Conservation (phyloP, 2,797 vertebrate species). For the Psittacula echo region DNA sequence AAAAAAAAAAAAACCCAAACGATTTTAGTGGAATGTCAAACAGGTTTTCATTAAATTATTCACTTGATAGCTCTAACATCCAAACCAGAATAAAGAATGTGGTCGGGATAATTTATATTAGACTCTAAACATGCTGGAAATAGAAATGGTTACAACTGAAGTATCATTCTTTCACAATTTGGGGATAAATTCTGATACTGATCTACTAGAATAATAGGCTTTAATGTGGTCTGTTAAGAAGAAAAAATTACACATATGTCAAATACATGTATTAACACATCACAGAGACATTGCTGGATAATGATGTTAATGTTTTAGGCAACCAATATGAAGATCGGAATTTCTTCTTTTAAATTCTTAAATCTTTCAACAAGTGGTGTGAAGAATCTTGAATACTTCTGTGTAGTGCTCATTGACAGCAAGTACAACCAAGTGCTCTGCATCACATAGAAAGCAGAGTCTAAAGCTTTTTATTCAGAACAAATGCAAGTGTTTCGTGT, state of each 20-base stretch:
- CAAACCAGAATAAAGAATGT: not conserved
- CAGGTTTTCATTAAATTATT: not conserved
- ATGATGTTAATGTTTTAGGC: not conserved
- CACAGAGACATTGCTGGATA: not conserved
- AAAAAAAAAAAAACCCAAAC: not conserved
- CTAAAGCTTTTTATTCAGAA: not conserved
- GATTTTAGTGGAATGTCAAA: not conserved
- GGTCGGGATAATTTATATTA: not conserved
- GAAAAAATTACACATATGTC: not conserved
- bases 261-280: not conserved
- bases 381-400: not conserved
- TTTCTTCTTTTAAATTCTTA: not conserved
- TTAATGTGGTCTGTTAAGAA: not conserved
- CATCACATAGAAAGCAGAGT: not conserved
- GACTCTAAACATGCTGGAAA: not conserved
- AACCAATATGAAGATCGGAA: not conserved
- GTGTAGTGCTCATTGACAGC: not conserved
- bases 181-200: not conserved
- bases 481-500: not conserved
- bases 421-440: not conserved
- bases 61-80: not conserved
- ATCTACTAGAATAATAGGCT: not conserved
- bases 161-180: not conserved
- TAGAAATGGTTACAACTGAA: not conserved
- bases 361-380: not conserved